Base-by-base conservation (phyloP, 37 sponge, comb jelly and placozoan species). In the Haliclona indistincta region DNA sequence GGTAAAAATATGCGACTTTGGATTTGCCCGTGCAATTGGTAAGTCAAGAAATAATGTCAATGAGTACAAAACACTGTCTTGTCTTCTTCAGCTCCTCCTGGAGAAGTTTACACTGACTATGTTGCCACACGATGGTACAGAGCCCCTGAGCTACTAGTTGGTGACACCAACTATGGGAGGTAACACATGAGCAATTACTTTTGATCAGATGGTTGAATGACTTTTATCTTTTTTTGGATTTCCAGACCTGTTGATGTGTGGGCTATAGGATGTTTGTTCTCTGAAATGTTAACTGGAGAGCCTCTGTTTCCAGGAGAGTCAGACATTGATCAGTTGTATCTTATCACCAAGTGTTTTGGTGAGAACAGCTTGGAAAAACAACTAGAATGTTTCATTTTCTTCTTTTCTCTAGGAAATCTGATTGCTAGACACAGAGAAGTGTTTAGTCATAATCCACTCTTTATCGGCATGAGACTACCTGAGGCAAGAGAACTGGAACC, bases 71-170 rank as follows among this genome's bases (percentile, higher is more conserved):
- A 38, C 22, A 38, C 13, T 37, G 10, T 29, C 10, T 38, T 36
- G 8, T 38, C 22, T 35, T 60, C 34, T 30, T 67, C 63, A 91
- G 98, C 98, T 23, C 91, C 83, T 23, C 95, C 99, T 38, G 93
- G 93, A 11, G 99, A 98, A 74, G 83, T 63, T 38, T 98, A 98
- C 86, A 98, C 99, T n/a, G 99, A 98, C 85, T 98, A 98, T 80
- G 99, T 98, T 13, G 99, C 99, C 11, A 98, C 99, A 29, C 73
- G 99, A 4, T 98, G 99, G 99, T 98, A 98, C 77, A 63, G 99
- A 43, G 95, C 99, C 5, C 99, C 99, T 10, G 99, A 98, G 44
- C 80, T 98, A 35, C 75, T 98, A n/a, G 99, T 98, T 53, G 99
- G 99, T 17, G 99, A 98, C 85, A 86, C 91, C 22, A 81, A 81